Base-by-base conservation (phyloP, 2,797 vertebrate species). In the Labroides dimidiatus region DNA sequence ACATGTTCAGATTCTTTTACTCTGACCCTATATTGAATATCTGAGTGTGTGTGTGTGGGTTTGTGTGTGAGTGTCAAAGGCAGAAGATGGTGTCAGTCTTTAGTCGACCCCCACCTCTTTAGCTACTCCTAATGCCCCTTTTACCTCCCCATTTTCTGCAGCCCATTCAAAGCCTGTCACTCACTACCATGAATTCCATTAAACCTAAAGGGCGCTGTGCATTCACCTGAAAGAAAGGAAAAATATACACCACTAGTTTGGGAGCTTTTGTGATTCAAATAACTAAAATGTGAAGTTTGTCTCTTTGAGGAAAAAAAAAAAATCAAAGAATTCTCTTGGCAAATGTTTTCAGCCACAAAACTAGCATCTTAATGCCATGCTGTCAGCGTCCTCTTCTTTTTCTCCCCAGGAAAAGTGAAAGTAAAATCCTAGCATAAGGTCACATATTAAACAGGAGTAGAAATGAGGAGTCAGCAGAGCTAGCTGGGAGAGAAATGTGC, bases 391-490 rank as follows among this genome's bases (percentile, higher is more conserved):
- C 15, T 58, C 78, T 82, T 72, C 56, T 59, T 80, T 80, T 67
- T 80, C 56, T 64, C 63, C 75, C 72, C 68, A 72, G 73, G 75
- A 78, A 80, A 48, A 51, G 71, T 39, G 56, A 78, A 89, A 84
- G 69, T 87, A 84, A 86, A 92, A 89, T 81, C 79, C 79, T 50
- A 60, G 73, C 68, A 79, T 90, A 85, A 89, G 89, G 88, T 91
- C 89, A 90, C 84, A 84, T 91, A 90, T 90, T 90, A 92, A 93
- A 86, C 66, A 74, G 74, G 52, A 76, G 67, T 78, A 90, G 84
- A 93, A 93, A 84, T 85, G 91, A 88, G 77, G 84, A 92, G 92
- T 94, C 93, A 94, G 93, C 93, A 93, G 83, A 89, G 86, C 81
- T 76, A 69, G 73, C 87, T 65, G 66, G 80, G 74, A 90, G 91